Conservation (phyloP, 2,113 vertebrate species). For the Mus musculus region DNA sequence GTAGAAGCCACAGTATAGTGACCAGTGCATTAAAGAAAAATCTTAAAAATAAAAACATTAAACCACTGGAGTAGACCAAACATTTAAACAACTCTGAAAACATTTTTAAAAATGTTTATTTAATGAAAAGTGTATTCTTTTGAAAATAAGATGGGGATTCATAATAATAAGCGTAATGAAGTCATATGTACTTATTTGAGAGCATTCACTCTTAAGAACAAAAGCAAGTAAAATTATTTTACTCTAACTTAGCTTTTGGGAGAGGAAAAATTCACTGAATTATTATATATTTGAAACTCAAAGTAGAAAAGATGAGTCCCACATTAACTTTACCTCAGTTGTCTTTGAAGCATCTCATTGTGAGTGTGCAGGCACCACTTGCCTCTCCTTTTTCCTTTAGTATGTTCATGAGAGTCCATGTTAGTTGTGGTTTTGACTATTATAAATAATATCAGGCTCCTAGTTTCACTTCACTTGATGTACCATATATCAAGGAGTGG, state of each 20-base stretch:
- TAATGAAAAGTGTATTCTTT: not conserved
- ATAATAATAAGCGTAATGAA: not conserved
- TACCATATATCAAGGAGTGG: not conserved
- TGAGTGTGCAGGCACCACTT: not conserved
- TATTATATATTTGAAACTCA: not conserved
- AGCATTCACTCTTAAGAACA: not conserved
- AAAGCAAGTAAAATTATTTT: not conserved
- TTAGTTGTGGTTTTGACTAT: not conserved
- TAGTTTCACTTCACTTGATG: not conserved
- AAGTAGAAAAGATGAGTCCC: not conserved
- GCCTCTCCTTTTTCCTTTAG: not conserved
- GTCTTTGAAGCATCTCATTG: not conserved
- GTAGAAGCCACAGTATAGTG: not conserved
- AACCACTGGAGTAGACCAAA: not conserved
- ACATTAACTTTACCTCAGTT: not conserved
- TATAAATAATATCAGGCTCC: not conserved
- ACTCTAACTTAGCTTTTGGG: not conserved
- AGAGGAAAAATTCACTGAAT: not conserved
- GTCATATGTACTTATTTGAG: not conserved
- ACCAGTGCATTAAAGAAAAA: not conserved
- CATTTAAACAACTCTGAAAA: not conserved
- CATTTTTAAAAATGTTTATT: not conserved
- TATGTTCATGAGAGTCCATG: not conserved
- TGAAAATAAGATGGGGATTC: not conserved
- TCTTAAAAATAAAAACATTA: not conserved